Conservation (phyloP, 2,113 vertebrate genomes). For the Rafetus swinhoei region DNA sequence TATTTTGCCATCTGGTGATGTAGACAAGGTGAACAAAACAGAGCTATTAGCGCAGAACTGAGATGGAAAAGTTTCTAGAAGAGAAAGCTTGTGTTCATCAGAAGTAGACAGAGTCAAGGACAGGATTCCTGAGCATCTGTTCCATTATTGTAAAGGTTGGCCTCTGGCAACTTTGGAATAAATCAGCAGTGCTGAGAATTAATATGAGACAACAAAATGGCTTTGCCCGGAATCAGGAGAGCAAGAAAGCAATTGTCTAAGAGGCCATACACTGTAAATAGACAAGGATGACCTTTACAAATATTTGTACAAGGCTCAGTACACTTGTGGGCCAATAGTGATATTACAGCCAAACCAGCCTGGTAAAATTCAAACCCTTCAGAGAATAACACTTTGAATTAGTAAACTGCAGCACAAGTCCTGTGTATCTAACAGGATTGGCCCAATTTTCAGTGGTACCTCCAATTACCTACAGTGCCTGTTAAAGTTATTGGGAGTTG, state of each 20-base stretch:
- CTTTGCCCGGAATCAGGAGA: background rate
- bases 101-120: background rate
- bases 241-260: background rate
- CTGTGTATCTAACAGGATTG: background rate
- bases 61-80: background rate
- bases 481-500: background rate
- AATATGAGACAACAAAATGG: background rate
- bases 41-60: background rate
- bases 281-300: background rate
- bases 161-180: background rate
- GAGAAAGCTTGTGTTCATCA: background rate
- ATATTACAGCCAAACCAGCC: background rate
- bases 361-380: background rate
- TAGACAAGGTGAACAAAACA: background rate
- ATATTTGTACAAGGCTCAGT: background rate
- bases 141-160: background rate
- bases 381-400: background rate
- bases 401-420: background rate
- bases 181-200: background rate
- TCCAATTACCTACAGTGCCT: background rate
- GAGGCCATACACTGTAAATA: background rate
- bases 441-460: slow-evolving; percentile 16
- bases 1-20: background rate
- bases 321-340: background rate
- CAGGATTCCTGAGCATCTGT: background rate